Evolutionary conservation across 1,140 invertebrate species (phyloP).

Genomic region (Nasonia giraulti): DNA sequence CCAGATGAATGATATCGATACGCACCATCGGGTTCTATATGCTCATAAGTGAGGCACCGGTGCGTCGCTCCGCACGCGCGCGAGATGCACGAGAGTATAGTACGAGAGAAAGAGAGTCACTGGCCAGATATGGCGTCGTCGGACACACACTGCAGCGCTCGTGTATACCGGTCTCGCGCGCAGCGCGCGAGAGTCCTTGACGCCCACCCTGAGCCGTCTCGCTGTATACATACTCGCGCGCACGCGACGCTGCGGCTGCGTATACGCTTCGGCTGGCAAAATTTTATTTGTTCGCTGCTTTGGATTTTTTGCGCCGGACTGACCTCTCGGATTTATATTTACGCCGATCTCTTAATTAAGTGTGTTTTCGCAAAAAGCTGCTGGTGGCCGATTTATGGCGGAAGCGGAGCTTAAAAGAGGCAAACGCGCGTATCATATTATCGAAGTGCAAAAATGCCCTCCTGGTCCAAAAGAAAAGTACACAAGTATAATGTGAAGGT

Average conservation of each 20-base stretch:
- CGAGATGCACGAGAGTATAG: not conserved
- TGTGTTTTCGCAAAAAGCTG: not conserved
- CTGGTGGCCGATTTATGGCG: not conserved
- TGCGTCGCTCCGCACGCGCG: not conserved
- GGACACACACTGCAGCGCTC: constrained; percentile 11
- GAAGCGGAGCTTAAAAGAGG: not conserved
- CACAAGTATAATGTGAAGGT: constrained; percentile 31
- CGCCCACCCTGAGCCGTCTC: constrained; percentile 60
- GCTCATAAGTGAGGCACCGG: too few relatives aligned
- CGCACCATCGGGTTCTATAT: too few relatives aligned
- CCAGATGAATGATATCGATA: too few relatives aligned
- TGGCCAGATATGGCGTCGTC: constrained; percentile 63
- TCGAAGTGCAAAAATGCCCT: not conserved
- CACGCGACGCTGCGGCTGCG: constrained; percentile 23
- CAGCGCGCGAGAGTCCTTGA: constrained; percentile 61
- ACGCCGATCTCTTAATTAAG: not conserved
- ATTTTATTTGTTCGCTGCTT: constrained; percentile 21
- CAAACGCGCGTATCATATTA: not conserved
- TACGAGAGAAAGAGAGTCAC: constrained; percentile 32
- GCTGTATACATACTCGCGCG: constrained; percentile 50
- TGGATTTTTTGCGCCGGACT: not conserved
- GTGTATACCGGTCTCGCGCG: constrained; percentile 57
- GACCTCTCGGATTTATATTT: not conserved
- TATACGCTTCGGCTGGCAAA: constrained; percentile 17
- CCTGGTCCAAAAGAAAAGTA: not conserved